Conservation (phyloP, 2,888 invertebrate genomes). For the Calameuta filiformis region DNA sequence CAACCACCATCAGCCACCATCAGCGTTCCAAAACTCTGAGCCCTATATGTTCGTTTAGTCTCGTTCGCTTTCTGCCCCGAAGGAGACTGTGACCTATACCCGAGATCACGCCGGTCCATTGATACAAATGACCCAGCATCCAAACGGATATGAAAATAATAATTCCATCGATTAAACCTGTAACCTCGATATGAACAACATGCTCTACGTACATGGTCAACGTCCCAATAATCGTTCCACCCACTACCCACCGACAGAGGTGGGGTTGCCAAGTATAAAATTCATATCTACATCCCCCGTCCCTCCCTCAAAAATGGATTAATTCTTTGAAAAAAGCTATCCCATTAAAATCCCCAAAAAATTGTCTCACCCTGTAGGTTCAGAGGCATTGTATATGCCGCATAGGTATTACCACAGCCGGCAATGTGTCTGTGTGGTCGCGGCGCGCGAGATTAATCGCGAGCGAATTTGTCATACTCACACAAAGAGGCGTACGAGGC, state of each 20-base stretch:
- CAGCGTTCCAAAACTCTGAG: background rate
- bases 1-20: background rate
- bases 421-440: constrained; percentile 15
- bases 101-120: background rate
- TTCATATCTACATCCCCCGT: background rate
- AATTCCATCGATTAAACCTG: background rate
- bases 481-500: constrained; percentile 12
- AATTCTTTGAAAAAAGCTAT: background rate
- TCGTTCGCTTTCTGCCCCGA: constrained; percentile 1
- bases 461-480: constrained; percentile 33
- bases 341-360: background rate
- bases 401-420: background rate
- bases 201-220: background rate
- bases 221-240: background rate
- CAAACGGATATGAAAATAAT: background rate
- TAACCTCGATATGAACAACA: background rate
- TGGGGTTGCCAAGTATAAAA: background rate
- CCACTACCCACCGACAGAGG: background rate
- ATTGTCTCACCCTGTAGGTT: constrained; percentile 1
- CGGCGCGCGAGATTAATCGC: constrained; percentile 27
- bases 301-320: background rate
- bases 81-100: background rate
- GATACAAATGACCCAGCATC: too few species aligned
- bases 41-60: constrained; percentile 6
- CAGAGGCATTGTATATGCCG: background rate